phyloP scores from a whole-genome alignment of 2,113 vertebrate species.

The Hippocampus guttulatus region DNA sequence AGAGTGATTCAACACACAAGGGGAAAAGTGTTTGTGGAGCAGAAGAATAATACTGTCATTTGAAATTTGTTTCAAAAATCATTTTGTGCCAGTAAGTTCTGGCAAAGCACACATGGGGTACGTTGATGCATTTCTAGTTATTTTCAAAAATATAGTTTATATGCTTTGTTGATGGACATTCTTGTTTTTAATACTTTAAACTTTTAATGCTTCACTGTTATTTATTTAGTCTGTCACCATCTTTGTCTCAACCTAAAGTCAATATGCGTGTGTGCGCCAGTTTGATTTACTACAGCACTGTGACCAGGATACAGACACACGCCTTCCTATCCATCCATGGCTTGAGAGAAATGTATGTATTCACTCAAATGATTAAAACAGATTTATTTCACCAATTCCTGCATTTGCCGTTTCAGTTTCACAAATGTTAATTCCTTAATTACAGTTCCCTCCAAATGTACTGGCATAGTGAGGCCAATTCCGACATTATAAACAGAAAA shows the following conservation, averaged over 20 bases:
- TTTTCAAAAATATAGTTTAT: neutral
- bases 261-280: slow-evolving; percentile 63
- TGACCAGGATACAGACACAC: slow-evolving; percentile 76
- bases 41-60: neutral
- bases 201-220: slow-evolving; percentile 1
- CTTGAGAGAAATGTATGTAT: slow-evolving; percentile 86
- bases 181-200: neutral
- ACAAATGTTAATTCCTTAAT: slow-evolving; percentile 31
- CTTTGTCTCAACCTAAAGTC: slow-evolving; percentile 4
- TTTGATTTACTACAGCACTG: slow-evolving; percentile 84
- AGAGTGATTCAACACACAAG: slow-evolving; percentile 30
- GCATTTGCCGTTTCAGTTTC: slow-evolving; percentile 32
- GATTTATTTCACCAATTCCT: slow-evolving; percentile 30
- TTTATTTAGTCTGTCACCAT: slow-evolving; percentile 4
- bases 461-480: neutral
- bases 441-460: slow-evolving; percentile 2
- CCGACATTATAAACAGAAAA: neutral
- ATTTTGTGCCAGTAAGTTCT: neutral
- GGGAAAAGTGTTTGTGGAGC: slow-evolving; percentile 14
- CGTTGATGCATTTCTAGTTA: neutral
- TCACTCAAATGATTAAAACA: slow-evolving; percentile 3
- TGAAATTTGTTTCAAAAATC: neutral
- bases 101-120: neutral
- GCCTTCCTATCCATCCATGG: slow-evolving; percentile 83
- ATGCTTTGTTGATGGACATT: neutral